Percentiles rank a stretch among this genome's conserved stretches.
These are phyloP conservation scores for Seriola dumerili DNA, from an alignment of 2,113 vertebrate genomes.

Conservation along the genomic window DNA sequence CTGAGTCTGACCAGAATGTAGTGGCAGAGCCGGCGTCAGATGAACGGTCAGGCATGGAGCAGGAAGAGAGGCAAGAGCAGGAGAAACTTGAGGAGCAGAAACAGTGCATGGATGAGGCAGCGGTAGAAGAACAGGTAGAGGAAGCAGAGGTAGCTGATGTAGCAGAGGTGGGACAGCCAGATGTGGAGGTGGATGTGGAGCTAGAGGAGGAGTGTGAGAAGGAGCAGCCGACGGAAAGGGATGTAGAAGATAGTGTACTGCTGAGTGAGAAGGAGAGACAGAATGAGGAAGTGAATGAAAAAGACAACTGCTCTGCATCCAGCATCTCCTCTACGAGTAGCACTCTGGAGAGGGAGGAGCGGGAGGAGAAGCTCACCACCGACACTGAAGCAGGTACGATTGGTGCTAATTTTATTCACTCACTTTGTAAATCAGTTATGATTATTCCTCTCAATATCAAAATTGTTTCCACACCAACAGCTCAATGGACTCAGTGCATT, in stretches of 20 bases:
- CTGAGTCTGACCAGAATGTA: conserved; percentile 48
- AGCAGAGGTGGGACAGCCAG: conserved; percentile 35
- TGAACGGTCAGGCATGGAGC: conserved; percentile 34
- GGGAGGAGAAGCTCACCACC: conserved; percentile 90
- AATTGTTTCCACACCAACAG: conserved; percentile 78
- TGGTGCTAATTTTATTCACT: neutral
- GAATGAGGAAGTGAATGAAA: conserved; percentile 97
- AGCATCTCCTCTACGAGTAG: conserved; percentile 98
- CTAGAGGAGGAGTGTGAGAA: conserved; percentile 83
- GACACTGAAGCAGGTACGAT: conserved; percentile 90
- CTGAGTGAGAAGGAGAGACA: conserved; percentile 97
- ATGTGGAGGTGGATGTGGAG: conserved; percentile 68
- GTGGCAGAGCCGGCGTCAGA: conserved; percentile 21
- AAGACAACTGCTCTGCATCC: conserved; percentile 98
- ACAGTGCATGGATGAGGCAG: conserved; percentile 36
- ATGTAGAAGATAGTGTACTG: conserved; percentile 87
- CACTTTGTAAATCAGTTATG: neutral
- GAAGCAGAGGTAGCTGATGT: conserved; percentile 49
- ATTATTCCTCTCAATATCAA: neutral
- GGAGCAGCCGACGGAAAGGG: conserved; percentile 85
- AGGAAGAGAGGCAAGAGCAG: conserved; percentile 43
- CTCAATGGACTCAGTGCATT: conserved; percentile 86
- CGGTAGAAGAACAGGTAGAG: conserved; percentile 70
- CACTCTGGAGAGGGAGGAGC: conserved; percentile 97
- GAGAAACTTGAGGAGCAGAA: conserved; percentile 44